Evolutionary conservation across 2,888 invertebrate species (phyloP), one percentile per base, ranked within the genome.

Genomic region (Liodrosophila aerea): DNA sequence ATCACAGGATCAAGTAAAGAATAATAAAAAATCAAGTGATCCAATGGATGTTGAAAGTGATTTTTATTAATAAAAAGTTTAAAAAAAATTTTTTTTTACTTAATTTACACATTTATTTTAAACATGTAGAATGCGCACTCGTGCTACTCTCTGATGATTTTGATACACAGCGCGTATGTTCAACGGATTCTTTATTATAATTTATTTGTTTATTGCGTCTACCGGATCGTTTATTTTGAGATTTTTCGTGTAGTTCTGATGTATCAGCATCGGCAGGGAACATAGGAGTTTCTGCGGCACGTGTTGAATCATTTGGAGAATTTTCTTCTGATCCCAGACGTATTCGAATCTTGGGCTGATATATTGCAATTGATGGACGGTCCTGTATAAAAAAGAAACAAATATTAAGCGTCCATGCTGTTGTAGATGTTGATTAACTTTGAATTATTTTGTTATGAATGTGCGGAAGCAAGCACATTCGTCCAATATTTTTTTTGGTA

Each of bases 1-100:
- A 2, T 95, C 93, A 80, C 98, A 99, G 91, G 97, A 98, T 88
- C 96, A 96, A 91, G 95, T 98, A 18, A 94, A 94, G 83, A 95
- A 94, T 89, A 93, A 93, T 74, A 75, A 77, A 39, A 80, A 81
- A 53, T 33, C 61, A 1, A 46, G 43, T 8, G 57, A 40, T 7
- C 43, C 52, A 5, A 65, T 71, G 64, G 84, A 81, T 11, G 36
- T 81, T 15, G 89, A 89, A 46, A 89, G 88, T 44, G 89, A 89
- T 72, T 90, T 90, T 68, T 90, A 90, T 56, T 89, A 77, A 78
- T 62, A 18, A 46, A 54, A n/a, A n/a, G n/a, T n/a, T 15, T 8
- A 39, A 15, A 7, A 4, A 4, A 22, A 22, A 4, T 22, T 22
- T 22, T 4, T 22, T 22, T 22, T 22, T 2, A 7, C 29, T 53